These are phyloP conservation scores for Agrilus mali DNA, from an alignment of 2,888 invertebrate genomes.

Conservation along the genomic window DNA sequence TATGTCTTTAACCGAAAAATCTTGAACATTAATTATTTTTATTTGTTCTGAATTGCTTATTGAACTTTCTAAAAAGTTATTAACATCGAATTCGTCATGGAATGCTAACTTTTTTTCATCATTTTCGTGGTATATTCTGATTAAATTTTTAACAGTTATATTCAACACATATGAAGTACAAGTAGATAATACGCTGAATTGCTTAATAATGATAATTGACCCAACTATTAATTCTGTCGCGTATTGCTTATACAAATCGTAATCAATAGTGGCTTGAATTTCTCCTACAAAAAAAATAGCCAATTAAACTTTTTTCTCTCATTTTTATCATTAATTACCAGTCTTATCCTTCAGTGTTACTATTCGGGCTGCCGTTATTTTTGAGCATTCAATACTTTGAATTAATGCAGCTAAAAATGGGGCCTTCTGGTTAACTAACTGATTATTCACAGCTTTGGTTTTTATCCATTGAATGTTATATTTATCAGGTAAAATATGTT, in stretches of 20 bases:
- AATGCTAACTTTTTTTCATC: background rate
- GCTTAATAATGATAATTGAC: conserved; percentile 23
- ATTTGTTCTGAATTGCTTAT: background rate
- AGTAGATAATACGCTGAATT: conserved; percentile 22
- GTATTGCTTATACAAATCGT: conserved; percentile 23
- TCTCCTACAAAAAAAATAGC: conserved; percentile 18
- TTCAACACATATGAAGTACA: conserved; percentile 22
- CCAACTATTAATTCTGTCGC: conserved; percentile 18
- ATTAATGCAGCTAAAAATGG: conserved; percentile 27
- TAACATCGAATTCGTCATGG: background rate
- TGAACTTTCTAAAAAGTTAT: background rate
- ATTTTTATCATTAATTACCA: conserved; percentile 14
- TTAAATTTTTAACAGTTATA: conserved; percentile 24
- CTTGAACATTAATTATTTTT: conserved; percentile 4
- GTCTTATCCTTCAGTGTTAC: conserved; percentile 24
- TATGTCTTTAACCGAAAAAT: conserved; percentile 4
- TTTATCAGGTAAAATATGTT: conserved; percentile 13
- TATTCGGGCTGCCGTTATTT: conserved; percentile 16
- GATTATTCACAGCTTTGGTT: conserved; percentile 16
- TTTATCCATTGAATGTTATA: conserved; percentile 28
- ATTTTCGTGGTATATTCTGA: conserved; percentile 20
- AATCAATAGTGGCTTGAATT: conserved; percentile 23
- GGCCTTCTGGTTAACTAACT: conserved; percentile 21
- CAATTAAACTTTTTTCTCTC: background rate
- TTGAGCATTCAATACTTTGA: conserved; percentile 17